phyloP scores from a whole-genome alignment of 1,140 invertebrate genomes.

The Cataglyphis hispanica region DNA sequence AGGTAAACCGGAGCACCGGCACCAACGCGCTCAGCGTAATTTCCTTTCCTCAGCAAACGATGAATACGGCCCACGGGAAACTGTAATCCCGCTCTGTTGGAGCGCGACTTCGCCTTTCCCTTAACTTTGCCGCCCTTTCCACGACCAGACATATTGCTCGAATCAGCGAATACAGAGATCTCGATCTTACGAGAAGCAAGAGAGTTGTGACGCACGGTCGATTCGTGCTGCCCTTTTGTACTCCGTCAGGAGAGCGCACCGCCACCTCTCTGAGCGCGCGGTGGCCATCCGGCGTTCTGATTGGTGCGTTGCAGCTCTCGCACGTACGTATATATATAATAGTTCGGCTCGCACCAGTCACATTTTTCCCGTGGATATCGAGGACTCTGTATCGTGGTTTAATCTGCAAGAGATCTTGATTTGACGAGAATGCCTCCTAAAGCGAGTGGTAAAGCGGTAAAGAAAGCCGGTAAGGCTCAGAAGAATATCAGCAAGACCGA shows the following conservation, averaged over 20 bases:
- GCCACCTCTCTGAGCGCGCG: neutral
- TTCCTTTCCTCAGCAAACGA: slow-evolving; percentile 65
- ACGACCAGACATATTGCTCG: slow-evolving; percentile 84
- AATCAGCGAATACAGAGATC: neutral
- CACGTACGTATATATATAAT: neutral
- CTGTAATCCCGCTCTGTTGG: slow-evolving; percentile 85
- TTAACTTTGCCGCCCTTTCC: slow-evolving; percentile 85
- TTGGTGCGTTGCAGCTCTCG: neutral
- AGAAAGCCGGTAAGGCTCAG: slow-evolving; percentile 87
- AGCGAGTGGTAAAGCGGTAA: slow-evolving; percentile 85
- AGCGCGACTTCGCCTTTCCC: slow-evolving; percentile 87
- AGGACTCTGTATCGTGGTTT: neutral
- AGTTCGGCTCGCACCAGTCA: neutral
- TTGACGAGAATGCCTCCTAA: slow-evolving; percentile 84
- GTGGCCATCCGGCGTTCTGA: neutral
- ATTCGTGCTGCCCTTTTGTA: neutral
- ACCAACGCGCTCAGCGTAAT: slow-evolving; percentile 82
- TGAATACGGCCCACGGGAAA: slow-evolving; percentile 66
- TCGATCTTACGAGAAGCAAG: neutral
- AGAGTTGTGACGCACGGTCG: neutral
- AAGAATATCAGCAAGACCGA: slow-evolving; percentile 87
- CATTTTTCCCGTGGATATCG: neutral
- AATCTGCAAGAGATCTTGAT: neutral
- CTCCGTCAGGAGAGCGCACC: neutral
- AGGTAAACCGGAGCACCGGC: slow-evolving; percentile 85